These are phyloP conservation scores for Plagiodera versicolora DNA, from an alignment of 2,888 invertebrate genomes.

Conservation along the genomic window DNA sequence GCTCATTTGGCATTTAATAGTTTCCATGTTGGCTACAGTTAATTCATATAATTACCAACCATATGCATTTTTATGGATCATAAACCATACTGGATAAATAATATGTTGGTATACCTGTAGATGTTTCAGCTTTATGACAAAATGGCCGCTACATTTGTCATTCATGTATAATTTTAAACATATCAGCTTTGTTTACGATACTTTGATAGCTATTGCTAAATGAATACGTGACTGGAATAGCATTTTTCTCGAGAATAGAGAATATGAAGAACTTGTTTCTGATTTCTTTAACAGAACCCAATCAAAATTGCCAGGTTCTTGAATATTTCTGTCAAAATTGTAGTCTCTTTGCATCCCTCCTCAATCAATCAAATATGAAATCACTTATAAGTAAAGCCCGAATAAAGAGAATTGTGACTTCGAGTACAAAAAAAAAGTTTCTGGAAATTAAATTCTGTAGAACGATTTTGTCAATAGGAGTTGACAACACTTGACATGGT, in stretches of 20 bases:
- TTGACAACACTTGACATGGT: too few relatives aligned
- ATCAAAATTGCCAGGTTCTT: too few relatives aligned
- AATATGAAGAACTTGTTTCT: background rate
- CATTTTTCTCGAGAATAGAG: constrained; percentile 24
- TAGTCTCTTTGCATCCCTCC: too few relatives aligned
- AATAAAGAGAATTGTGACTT: too few relatives aligned
- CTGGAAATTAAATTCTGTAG: too few relatives aligned
- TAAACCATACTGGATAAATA: constrained; percentile 51
- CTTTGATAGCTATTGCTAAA: constrained; percentile 41
- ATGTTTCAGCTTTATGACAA: constrained; percentile 45
- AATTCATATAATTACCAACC: constrained; percentile 52
- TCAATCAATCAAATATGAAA: too few relatives aligned
- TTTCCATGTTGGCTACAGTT: constrained; percentile 43
- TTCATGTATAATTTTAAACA: constrained; percentile 43
- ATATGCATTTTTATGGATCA: constrained; percentile 49
- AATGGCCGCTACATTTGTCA: constrained; percentile 46
- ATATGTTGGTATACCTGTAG: constrained; percentile 47
- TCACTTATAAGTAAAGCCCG: too few relatives aligned
- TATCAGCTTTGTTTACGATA: constrained; percentile 40
- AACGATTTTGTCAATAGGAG: too few relatives aligned
- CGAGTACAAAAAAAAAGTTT: too few relatives aligned
- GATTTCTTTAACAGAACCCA: too few relatives aligned
- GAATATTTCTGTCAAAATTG: too few relatives aligned
- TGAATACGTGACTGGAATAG: constrained; percentile 39
- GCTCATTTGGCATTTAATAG: constrained; percentile 43